Base-by-base conservation (phyloP, 64 coral and sea anemone genomes). In the Stichodactyla helianthus region DNA sequence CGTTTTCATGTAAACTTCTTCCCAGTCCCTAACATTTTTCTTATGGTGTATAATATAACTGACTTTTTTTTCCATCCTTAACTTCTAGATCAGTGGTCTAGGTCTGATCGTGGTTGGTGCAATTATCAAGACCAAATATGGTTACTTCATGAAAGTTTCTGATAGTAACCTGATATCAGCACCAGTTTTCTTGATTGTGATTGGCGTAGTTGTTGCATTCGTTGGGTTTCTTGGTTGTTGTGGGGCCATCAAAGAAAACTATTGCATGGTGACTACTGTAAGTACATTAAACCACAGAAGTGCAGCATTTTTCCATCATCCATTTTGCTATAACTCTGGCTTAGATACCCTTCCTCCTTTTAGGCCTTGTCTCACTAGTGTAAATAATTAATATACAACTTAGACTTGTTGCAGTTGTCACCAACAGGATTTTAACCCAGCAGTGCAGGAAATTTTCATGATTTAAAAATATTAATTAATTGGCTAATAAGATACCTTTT, bases 211-310 rank as follows among this genome's bases (percentile, higher is more conserved):
- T 50, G 86, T 96, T 51, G 85, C 86, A 12, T 55, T 96, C 76
- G 91, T 96, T 60, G 94, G 94, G 5, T 96, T 96, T 59, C 78
- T 96, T 50, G 94, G 94, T n/a, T 96, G 94, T 71, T 96, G 94
- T 88, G 94, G 94, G n/a, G 94, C 94, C 35, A 89, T 81, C 87
- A 96, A 93, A 74, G 94, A 96, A 65, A 96, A 96, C 81, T 96
- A 96, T 59, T 96, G 94, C 19, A 96, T 96, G 94, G 88, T 96
- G 13, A 89, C 94, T 27, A 96, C 94, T 56, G 94, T 96, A 74
- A 71, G 91, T 88, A 58, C 50, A 59, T 4, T 12, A n/a, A n/a
- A 7, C 8, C 9, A 22, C n/a, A 70, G 20, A 5, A 25, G 6
- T 23, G 1, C 22, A 70, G 4, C 65, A 27, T n/a, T 70, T 23